Evolutionary conservation across 2,113 vertebrate species (phyloP), one percentile per base, ranked within the genome.

Genomic region (Clinocottus analis): DNA sequence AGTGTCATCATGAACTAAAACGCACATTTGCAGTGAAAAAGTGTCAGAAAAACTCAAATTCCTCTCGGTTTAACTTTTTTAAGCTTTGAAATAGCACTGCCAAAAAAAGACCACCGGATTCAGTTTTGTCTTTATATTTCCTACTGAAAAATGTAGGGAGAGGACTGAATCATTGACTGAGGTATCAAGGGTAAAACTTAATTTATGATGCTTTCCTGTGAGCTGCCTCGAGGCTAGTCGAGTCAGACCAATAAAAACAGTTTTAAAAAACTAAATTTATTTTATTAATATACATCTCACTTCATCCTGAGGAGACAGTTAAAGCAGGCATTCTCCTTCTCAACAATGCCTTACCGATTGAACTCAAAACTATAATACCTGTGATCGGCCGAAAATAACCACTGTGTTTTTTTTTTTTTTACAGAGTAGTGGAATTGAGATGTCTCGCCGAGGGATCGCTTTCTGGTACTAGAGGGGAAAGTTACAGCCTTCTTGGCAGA

Each of bases 311-410:
- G 4, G 3, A 21, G 7, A 83, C 6, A 14, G n/a, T 16, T 27
- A 17, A 3, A 29, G 7, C 41, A 31, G 9, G 4, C 4, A 12
- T 61, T 35, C 7, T n/a, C 12, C 31, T 45, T 72, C 45, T 67
- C 43, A 53, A n/a, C 45, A 17, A 27, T 13, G 4, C 58, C 33
- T 3, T 49, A 21, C 17, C 59, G 3, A 39, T 6, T 56, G 31
- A 59, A 47, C 21, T 79, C 2, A 66, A 84, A 74, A 69, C 25
- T 60, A 31, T 58, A 53, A 29, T 41, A 68, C 31, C 33, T 59
- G 23, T 37, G 19, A 51, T 72, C 25, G 58, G 45, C 53, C 0
- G 11, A 43, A 65, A 49, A 2, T 21, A 65, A 69, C 39, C 3
- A 17, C 19, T 14, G 37, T 25, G 58, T 35, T 71, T 31, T 31